A percentile compares a stretch with the other conserved stretches of the same genome.
Evolutionary conservation across 2,113 vertebrate species (phyloP).

Genomic region (Megaceryle maxima): DNA sequence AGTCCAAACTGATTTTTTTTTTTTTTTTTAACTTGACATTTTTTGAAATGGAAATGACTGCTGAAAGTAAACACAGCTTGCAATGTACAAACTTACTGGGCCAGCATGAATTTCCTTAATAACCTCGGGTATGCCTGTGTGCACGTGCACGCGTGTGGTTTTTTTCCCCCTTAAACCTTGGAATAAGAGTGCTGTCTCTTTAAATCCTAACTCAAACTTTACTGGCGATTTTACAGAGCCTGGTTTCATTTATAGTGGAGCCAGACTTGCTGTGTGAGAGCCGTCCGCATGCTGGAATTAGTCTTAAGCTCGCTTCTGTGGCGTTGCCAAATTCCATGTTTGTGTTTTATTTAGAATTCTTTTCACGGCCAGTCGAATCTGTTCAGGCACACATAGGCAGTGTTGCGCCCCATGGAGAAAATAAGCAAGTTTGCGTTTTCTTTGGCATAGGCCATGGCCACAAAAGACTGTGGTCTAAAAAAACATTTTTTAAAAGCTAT

Average conservation of each 20-base stretch:
- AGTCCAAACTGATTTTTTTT: conserved; percentile 20
- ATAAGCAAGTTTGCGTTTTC: conserved; percentile 86
- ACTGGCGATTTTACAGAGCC: conserved; percentile 88
- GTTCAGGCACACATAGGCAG: conserved; percentile 83
- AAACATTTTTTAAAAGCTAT: conserved; percentile 84
- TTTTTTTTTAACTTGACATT: not conserved
- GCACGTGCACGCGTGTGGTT: not conserved
- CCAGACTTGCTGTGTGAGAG: conserved; percentile 88
- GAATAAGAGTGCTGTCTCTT: conserved; percentile 76
- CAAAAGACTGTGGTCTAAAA: conserved; percentile 83
- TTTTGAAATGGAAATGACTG: conserved; percentile 49
- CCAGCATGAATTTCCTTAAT: conserved; percentile 55
- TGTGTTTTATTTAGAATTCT: conserved; percentile 90
- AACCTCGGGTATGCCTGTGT: not conserved
- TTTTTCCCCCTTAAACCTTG: not conserved
- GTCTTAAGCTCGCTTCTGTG: conserved; percentile 87
- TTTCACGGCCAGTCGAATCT: conserved; percentile 87
- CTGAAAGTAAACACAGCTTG: conserved; percentile 68
- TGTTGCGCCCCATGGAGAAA: conserved; percentile 83
- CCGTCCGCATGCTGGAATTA: conserved; percentile 86
- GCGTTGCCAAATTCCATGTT: conserved; percentile 87
- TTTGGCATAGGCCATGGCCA: conserved; percentile 83
- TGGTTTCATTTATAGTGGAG: conserved; percentile 94
- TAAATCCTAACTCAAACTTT: conserved; percentile 84
- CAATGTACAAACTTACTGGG: conserved; percentile 66